Percentiles rank a stretch among this genome's conserved stretches.
Evolutionary conservation across 2,797 vertebrate genomes (phyloP).

Genomic region (Sphaeramia orbicularis): DNA sequence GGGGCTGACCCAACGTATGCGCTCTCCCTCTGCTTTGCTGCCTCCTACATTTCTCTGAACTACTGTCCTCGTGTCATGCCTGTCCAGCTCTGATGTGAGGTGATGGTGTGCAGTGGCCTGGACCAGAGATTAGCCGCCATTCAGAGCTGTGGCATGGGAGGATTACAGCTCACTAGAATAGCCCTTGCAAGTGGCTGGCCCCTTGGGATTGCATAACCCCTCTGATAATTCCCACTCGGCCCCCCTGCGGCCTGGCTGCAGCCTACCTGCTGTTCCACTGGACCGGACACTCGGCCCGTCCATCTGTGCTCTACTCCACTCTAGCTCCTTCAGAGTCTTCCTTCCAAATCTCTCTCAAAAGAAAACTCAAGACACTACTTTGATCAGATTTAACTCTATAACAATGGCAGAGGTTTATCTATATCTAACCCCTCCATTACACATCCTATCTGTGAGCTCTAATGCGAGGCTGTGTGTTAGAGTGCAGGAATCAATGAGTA

Average conservation of each 20-base stretch:
- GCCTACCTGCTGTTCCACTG: no score
- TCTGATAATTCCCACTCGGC: constrained; percentile 57
- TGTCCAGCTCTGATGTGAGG: constrained; percentile 68
- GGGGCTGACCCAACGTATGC: constrained; percentile 39
- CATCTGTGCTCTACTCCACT: background rate
- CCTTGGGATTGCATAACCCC: constrained; percentile 68
- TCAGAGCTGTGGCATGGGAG: constrained; percentile 63
- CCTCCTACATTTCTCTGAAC: constrained; percentile 35
- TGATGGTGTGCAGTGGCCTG: constrained; percentile 69
- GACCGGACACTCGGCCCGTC: constrained; percentile 34
- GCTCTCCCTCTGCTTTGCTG: constrained; percentile 16
- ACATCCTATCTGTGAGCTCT: constrained; percentile 20
- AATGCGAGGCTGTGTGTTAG: constrained; percentile 18
- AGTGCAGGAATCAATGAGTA: constrained; percentile 58
- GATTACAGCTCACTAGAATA: constrained; percentile 77
- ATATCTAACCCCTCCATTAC: constrained; percentile 39
- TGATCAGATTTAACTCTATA: constrained; percentile 37
- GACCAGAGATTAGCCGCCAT: constrained; percentile 78
- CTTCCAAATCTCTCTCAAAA: constrained; percentile 3
- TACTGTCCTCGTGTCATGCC: constrained; percentile 47
- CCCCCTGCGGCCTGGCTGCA: constrained; percentile 20
- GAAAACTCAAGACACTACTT: constrained; percentile 30
- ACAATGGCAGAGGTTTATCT: constrained; percentile 52
- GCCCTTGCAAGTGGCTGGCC: constrained; percentile 43
- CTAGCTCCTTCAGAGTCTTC: background rate